Conservation (phyloP, 2,888 invertebrate species). For the Noctuana brunneofusca region DNA sequence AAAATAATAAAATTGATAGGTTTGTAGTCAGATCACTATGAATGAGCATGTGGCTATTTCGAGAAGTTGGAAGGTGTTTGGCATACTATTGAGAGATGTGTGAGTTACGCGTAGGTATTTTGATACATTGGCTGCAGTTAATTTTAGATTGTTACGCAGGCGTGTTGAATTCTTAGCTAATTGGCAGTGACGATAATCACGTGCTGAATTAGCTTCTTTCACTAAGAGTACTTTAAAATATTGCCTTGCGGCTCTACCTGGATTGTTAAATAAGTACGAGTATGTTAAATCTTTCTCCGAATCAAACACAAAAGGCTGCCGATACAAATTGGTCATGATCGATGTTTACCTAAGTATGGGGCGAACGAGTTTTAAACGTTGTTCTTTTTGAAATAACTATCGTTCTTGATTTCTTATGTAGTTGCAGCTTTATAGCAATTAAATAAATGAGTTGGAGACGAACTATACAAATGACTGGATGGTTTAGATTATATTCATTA, state of each 20-base stretch:
- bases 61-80: constrained; percentile 82
- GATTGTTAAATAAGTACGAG: neutral
- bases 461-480: too few species aligned
- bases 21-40: constrained; percentile 60
- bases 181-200: constrained; percentile 78
- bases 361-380: constrained; percentile 16
- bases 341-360: constrained; percentile 16
- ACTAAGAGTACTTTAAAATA: constrained; percentile 12
- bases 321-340: constrained; percentile 22
- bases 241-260: constrained; percentile 1
- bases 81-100: constrained; percentile 82
- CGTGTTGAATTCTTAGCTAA: constrained; percentile 81
- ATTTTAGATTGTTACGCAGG: constrained; percentile 82
- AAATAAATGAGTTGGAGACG: neutral
- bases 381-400: neutral
- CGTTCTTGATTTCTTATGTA: neutral
- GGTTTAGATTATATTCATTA: too few species aligned
- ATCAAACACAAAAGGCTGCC: constrained; percentile 13
- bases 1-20: constrained; percentile 38
- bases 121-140: constrained; percentile 83
- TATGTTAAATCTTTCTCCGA: constrained; percentile 8
- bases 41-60: constrained; percentile 71
- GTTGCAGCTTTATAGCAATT: neutral
- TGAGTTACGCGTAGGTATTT: constrained; percentile 81
- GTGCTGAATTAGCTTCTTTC: constrained; percentile 45